Evolutionary conservation across 2,888 invertebrate genomes (phyloP), one percentile per base, ranked within the genome.

Genomic region (Geotrupes spiniger): DNA sequence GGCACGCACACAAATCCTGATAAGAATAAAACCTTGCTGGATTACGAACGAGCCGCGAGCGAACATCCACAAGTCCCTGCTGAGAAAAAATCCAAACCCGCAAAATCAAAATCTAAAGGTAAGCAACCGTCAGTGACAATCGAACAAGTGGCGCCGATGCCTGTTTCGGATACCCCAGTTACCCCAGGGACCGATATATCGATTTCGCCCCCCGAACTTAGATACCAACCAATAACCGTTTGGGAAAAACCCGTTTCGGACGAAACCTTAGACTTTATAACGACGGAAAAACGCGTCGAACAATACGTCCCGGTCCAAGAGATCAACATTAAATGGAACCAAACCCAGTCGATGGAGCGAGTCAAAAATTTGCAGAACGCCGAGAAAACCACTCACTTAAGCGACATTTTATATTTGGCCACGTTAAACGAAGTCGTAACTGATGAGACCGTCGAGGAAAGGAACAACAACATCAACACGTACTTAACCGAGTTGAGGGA

Each of bases 331-430:
- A 72, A 75, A 52, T 80, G 78, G 76, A 75, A 72, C n/a, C 75
- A 79, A 60, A 73, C 80, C 1, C 76, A 77, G 42, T 70, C 76
- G 1, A 75, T 82, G 26, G 78, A 79, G 54, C 74, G 81, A 53
- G 73, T 81, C 9, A 78, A 76, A 52, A 79, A 78, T 53, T 63
- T 81, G 4, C 78, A 79, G 49, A 76, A 78, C 38, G 76, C 77
- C 1, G 72, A 74, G 53, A 74, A 76, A 55, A 77, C 77, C 2
- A 80, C 78, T 10, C 77, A 80, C 45, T 64, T 83, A n/a, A 79
- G 78, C 39, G 80, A 81, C 60, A 76, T 83, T 1, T 67, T 84
- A n/a, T 81, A 81, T 54, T 71, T 83, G 40, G 81, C 83, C 0
- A 79, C 80, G 0, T 64, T 83, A 0, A 77, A 79, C 36, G 79